Conservation (phyloP, 1,140 invertebrate species). For the Chlorops oryzae region DNA sequence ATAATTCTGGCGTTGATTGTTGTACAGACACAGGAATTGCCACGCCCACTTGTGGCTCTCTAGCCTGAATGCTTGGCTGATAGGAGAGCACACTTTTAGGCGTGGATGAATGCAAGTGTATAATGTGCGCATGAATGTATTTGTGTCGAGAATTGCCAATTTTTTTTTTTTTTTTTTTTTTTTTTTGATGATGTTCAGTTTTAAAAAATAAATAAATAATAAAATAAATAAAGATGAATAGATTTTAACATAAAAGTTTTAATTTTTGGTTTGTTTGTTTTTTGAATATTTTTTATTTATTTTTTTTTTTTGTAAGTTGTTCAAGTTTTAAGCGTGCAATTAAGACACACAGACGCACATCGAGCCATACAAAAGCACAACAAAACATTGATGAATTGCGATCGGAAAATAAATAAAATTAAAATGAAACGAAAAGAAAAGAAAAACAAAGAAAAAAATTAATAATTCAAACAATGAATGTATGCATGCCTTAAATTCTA, state of each 20-base stretch:
- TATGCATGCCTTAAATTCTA: too few species aligned
- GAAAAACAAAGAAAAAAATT: constrained; percentile 6
- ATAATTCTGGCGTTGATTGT: too few species aligned
- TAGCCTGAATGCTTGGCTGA: constrained; percentile 26
- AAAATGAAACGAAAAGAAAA: constrained; percentile 9
- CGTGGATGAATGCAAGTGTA: not conserved
- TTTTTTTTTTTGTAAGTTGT: not conserved
- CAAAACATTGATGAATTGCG: too few species aligned
- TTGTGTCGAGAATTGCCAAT: too few species aligned
- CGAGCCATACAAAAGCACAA: too few species aligned
- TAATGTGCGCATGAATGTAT: not conserved
- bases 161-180: not conserved
- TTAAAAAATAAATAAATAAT: not conserved
- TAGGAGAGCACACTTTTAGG: constrained; percentile 38
- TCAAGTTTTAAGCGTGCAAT: too few species aligned
- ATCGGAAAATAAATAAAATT: too few species aligned
- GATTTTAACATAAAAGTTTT: not conserved
- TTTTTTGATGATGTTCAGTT: not conserved
- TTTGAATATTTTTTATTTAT: not conserved
- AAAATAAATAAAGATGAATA: not conserved
- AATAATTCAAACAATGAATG: not conserved
- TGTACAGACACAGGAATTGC: constrained; percentile 8
- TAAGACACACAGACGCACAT: too few species aligned
- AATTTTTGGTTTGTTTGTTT: not conserved
- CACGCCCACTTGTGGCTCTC: constrained; percentile 20